These are phyloP conservation scores for Myxocyprinus asiaticus DNA, from an alignment of 2,113 vertebrate species.

Conservation along the genomic window DNA sequence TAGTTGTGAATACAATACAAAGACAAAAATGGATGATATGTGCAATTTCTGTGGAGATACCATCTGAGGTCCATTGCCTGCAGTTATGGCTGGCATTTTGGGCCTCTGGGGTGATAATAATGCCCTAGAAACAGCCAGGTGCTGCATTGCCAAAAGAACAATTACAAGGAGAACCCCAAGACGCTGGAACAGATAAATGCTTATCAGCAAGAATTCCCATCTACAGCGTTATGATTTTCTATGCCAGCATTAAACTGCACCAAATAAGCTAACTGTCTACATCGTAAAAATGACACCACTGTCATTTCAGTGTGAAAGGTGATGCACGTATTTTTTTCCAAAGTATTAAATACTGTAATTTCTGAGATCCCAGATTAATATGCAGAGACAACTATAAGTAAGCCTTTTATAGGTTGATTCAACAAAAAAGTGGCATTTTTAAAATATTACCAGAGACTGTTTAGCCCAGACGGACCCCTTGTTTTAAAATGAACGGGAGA, in stretches of 20 bases:
- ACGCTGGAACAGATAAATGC: conserved; percentile 18
- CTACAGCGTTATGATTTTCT: background rate
- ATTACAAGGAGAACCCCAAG: background rate
- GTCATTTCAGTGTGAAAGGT: background rate
- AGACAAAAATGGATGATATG: background rate
- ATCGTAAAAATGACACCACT: background rate
- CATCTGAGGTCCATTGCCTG: no score
- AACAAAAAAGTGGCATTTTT: no score
- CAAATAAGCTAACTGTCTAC: conserved; percentile 30
- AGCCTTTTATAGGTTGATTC: no score
- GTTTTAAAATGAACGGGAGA: no score
- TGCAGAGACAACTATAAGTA: no score
- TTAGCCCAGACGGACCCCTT: no score
- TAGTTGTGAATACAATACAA: background rate
- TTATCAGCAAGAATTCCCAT: conserved; percentile 25
- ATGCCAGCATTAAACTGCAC: conserved; percentile 19
- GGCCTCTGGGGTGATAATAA: background rate
- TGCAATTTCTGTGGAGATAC: background rate
- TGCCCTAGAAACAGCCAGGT: conserved; percentile 16
- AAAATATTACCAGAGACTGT: no score
- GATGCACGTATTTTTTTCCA: background rate
- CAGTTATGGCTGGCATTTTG: background rate
- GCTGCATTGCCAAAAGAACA: conserved; percentile 16
- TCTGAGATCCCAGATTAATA: no score
- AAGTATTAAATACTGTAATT: background rate